Percentiles rank a stretch among this genome's conserved stretches.
These are phyloP conservation scores for Lates japonicus DNA, from an alignment of 2,797 vertebrate species.

Conservation along the genomic window DNA sequence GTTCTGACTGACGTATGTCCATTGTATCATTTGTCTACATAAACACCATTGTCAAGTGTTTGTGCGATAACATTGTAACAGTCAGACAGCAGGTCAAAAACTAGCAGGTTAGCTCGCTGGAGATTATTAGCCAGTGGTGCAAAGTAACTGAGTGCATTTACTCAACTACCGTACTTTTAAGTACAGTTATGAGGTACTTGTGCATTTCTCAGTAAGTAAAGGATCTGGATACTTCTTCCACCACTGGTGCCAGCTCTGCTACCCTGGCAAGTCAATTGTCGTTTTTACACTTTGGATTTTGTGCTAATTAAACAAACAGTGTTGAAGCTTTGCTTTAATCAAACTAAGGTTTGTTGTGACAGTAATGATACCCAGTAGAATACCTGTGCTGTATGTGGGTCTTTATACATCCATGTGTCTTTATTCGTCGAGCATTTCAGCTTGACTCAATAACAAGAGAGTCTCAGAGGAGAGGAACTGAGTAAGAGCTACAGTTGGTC, in stretches of 20 bases:
- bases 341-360: constrained; percentile 5
- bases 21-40: no score
- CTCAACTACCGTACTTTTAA: no score
- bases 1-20: background rate
- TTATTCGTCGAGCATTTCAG: constrained; percentile 40
- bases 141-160: no score
- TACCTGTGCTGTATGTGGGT: background rate
- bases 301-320: constrained; percentile 1
- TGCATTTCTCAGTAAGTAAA: background rate
- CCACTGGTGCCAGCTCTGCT: background rate
- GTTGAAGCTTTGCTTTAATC: constrained; percentile 21
- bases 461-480: constrained; percentile 58
- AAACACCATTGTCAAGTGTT: no score
- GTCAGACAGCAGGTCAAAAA: no score
- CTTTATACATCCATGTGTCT: constrained; percentile 33
- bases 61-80: no score
- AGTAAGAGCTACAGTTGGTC: constrained; percentile 63
- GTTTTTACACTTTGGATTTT: background rate
- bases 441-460: constrained; percentile 49
- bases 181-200: no score
- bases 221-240: background rate
- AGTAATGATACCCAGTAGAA: constrained; percentile 4
- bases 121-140: no score
- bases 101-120: no score
- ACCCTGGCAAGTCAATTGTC: background rate